Evolutionary conservation across 2,888 invertebrate genomes (phyloP), one percentile per base, ranked within the genome.

Genomic region (Gymnocheta viridis): DNA sequence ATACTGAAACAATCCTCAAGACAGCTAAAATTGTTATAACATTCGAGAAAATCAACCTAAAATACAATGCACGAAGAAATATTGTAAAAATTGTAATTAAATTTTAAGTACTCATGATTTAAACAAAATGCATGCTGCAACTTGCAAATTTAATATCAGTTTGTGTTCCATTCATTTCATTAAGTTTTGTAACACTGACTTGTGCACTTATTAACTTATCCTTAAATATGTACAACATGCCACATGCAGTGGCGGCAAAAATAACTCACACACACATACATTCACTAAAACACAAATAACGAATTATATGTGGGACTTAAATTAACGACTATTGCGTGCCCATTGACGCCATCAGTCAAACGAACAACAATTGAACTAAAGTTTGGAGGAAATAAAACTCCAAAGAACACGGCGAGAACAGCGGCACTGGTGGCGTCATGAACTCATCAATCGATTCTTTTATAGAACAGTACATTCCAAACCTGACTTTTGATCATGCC

Each of bases 161-260:
- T 27, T 54, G 12, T 54, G 49, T 22, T 19, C 41, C 32, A 38
- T 32, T n/a, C 32, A 2, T 2, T 38, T 38, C 12, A 14, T 41
- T 41, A 0, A 41, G 41, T 35, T 64, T 56, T 35, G 12, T 67
- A 44, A 9, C 69, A 69, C 49, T 73, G 54, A 38, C 35, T 73
- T 60, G n/a, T 12, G 24, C 24, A 27, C 51, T 84, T 81, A 56
- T 77, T 72, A 77, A 56, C 66, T 56, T 47, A 62, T 76, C 51
- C 38, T 69, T 67, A 62, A 69, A 54, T 56, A 51, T 29, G 27
- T 35, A 29, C 67, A 81, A 73, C 73, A 77, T 81, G 73, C 84
- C 84, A 73, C 84, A 84, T 84, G 77, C 77, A 73, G 84, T 69
- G 84, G 77, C 84, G 73, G 72, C 62, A 62, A 81, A 66, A 60